These are phyloP conservation scores for Cettia cetti DNA, from an alignment of 2,113 vertebrate species.

Conservation along the genomic window DNA sequence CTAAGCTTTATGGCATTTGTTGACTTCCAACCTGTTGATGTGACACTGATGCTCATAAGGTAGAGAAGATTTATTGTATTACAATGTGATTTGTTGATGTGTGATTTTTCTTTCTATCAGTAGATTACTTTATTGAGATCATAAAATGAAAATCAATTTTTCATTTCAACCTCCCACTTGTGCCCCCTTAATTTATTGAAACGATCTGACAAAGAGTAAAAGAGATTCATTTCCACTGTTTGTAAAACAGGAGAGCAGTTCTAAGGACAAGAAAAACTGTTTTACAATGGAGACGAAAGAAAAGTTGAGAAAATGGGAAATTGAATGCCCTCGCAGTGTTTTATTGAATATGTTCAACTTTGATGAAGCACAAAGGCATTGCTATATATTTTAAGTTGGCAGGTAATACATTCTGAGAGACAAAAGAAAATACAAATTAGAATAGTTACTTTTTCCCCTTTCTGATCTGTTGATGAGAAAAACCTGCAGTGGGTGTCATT, in stretches of 20 bases:
- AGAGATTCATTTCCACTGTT: constrained; percentile 18
- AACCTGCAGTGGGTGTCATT: background rate
- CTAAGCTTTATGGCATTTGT: background rate
- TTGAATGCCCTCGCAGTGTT: background rate
- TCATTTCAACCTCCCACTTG: constrained; percentile 2
- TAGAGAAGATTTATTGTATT: background rate
- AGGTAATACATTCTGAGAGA: background rate
- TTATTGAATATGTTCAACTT: constrained; percentile 23
- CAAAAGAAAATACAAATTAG: background rate
- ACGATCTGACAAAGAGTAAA: constrained; percentile 1
- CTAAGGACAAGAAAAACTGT: background rate
- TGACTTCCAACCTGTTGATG: constrained; percentile 5
- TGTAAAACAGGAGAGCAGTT: background rate
- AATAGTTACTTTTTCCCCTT: background rate
- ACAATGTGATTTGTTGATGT: background rate
- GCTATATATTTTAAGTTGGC: background rate
- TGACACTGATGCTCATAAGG: background rate
- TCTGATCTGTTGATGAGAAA: background rate
- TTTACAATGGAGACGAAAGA: constrained; percentile 18
- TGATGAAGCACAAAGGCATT: constrained; percentile 14
- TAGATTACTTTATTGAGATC: constrained; percentile 31
- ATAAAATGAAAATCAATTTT: constrained; percentile 38
- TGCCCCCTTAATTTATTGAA: constrained; percentile 7
- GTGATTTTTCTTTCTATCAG: constrained; percentile 20
- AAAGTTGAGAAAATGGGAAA: constrained; percentile 31